phyloP scores from a whole-genome alignment of 2,888 invertebrate genomes.

The Galerucella calmariensis region DNA sequence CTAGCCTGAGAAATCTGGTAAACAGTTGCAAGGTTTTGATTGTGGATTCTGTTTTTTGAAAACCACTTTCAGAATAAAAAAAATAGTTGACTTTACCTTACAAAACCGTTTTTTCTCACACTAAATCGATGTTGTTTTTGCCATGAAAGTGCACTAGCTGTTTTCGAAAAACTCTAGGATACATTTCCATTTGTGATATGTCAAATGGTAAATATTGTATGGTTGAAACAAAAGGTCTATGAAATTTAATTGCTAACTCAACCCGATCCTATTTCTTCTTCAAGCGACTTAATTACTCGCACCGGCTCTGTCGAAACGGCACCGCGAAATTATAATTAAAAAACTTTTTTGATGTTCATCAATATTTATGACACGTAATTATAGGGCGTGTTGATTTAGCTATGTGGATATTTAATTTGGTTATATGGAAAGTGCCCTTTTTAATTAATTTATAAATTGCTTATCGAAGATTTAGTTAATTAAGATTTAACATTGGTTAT shows the following conservation, averaged over 20 bases:
- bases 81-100: no score
- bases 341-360: slow-evolving; percentile 33
- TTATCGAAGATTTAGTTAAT: slow-evolving; percentile 29
- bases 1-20: no score
- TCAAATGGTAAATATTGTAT: background rate
- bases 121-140: no score
- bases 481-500: slow-evolving; percentile 8
- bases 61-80: no score
- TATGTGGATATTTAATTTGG: slow-evolving; percentile 31
- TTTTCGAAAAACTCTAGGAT: background rate
- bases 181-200: background rate
- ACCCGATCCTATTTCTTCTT: background rate
- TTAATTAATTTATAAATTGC: slow-evolving; percentile 34
- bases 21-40: no score
- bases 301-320: background rate
- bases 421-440: slow-evolving; percentile 31
- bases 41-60: no score
- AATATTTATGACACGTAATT: slow-evolving; percentile 35
- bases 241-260: background rate
- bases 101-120: no score
- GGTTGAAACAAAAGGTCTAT: background rate
- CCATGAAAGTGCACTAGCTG: no score
- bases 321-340: slow-evolving; percentile 25
- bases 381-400: slow-evolving; percentile 35
- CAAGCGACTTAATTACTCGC: background rate